These are phyloP conservation scores for Porites evermanni DNA, from an alignment of 92 coral and sea anemone species.

Conservation along the genomic window DNA sequence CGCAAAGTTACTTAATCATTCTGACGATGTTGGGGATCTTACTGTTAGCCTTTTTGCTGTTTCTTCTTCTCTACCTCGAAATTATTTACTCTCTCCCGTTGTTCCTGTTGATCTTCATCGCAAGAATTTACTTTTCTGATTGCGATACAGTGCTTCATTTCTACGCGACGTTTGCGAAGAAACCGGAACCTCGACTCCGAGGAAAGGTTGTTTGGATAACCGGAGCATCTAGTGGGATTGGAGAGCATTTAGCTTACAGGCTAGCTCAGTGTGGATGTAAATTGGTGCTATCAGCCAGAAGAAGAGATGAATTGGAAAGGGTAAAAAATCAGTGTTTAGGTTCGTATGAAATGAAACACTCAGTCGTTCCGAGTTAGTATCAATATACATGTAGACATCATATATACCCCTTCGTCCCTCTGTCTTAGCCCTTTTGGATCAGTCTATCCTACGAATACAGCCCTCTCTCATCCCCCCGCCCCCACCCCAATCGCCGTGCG, in stretches of 20 bases:
- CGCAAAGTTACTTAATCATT: too few relatives aligned
- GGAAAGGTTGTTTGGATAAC: slow-evolving; percentile 76
- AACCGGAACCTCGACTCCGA: slow-evolving; percentile 56
- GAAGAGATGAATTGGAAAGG: slow-evolving; percentile 63
- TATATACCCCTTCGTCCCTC: too few relatives aligned
- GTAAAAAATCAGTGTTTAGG: slow-evolving; percentile 67
- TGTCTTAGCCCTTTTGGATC: too few relatives aligned
- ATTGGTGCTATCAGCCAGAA: slow-evolving; percentile 75
- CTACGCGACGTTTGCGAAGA: slow-evolving; percentile 65
- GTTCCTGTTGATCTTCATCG: background rate
- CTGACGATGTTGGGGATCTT: slow-evolving; percentile 11
- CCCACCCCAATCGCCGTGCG: too few relatives aligned
- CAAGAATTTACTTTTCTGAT: slow-evolving; percentile 30
- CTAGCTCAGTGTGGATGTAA: slow-evolving; percentile 66
- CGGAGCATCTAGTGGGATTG: slow-evolving; percentile 84
- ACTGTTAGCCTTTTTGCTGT: background rate
- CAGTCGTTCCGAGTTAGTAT: too few relatives aligned
- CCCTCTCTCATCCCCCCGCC: too few relatives aligned
- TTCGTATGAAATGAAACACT: slow-evolving; percentile 9
- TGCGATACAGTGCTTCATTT: slow-evolving; percentile 64
- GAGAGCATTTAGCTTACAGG: slow-evolving; percentile 76
- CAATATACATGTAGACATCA: too few relatives aligned
- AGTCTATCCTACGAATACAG: too few relatives aligned
- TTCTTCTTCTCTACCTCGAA: background rate
- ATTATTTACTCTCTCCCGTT: background rate